Conservation (phyloP, 1,140 invertebrate species). For the Drosophila mojavensis region DNA sequence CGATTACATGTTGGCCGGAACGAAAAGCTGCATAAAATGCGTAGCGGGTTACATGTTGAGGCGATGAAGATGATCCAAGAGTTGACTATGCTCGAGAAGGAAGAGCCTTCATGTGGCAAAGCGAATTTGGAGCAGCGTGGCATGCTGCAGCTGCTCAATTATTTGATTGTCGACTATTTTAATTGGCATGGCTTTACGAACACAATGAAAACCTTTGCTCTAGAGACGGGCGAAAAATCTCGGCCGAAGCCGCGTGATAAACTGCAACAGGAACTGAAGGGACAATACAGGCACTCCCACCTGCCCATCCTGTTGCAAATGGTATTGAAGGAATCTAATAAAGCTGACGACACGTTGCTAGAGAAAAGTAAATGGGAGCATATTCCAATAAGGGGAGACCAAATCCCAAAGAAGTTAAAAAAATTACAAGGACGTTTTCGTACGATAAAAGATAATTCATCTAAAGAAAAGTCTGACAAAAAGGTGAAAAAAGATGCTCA, state of each 20-base stretch:
- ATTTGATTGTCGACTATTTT: conserved; percentile 38
- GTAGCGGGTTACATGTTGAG: conserved; percentile 23
- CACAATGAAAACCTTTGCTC: conserved; percentile 28
- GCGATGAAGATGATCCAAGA: conserved; percentile 18
- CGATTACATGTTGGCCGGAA: conserved; percentile 4
- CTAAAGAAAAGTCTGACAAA: neutral
- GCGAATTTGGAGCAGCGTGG: conserved; percentile 12
- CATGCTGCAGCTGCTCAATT: conserved; percentile 20
- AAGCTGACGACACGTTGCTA: neutral
- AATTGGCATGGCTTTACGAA: conserved; percentile 35
- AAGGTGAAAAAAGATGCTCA: neutral
- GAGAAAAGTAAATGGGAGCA: neutral
- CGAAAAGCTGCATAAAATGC: conserved; percentile 5
- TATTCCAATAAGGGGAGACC: neutral
- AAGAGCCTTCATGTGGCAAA: neutral
- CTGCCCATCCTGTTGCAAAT: conserved; percentile 9
- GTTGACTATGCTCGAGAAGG: neutral
- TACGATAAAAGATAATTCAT: neutral
- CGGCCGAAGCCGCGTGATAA: conserved; percentile 14
- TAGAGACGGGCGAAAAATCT: conserved; percentile 21
- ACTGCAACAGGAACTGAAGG: conserved; percentile 6
- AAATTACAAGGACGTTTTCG: neutral
- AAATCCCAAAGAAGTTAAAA: neutral
- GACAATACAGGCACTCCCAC: neutral
- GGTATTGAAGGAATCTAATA: neutral